These are phyloP conservation scores for Poeciliopsis turneri DNA, from an alignment of 2,797 vertebrate genomes.

Conservation along the genomic window DNA sequence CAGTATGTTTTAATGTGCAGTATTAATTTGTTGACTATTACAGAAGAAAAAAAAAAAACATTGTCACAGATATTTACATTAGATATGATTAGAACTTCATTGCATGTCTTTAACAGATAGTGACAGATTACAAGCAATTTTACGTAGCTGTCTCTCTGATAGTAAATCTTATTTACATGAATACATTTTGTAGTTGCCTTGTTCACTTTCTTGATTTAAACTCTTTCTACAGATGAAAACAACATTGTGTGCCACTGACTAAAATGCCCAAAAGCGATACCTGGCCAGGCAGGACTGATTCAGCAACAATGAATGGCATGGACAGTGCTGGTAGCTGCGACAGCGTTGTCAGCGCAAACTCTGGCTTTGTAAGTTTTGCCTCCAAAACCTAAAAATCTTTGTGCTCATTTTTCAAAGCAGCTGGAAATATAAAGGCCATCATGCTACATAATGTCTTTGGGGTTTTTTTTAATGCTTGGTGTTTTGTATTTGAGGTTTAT, in stretches of 20 bases:
- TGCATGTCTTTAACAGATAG: neutral
- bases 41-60: neutral
- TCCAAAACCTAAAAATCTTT: neutral
- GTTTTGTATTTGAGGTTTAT: neutral
- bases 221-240: conserved; percentile 34
- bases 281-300: conserved; percentile 80
- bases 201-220: neutral
- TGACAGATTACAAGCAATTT: neutral
- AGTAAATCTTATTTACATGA: neutral
- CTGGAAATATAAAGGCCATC: neutral
- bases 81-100: neutral
- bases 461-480: neutral
- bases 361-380: conserved; percentile 76
- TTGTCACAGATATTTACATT: neutral
- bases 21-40: neutral
- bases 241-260: conserved; percentile 22
- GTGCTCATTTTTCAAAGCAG: neutral
- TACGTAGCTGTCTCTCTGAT: neutral
- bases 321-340: conserved; percentile 85
- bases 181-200: neutral
- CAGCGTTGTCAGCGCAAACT: conserved; percentile 85
- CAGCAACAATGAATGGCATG: conserved; percentile 73
- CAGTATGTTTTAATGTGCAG: neutral
- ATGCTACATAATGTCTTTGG: neutral
- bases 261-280: conserved; percentile 89